Conservation (phyloP, 2,113 vertebrate genomes). For the Parotia lawesii region DNA sequence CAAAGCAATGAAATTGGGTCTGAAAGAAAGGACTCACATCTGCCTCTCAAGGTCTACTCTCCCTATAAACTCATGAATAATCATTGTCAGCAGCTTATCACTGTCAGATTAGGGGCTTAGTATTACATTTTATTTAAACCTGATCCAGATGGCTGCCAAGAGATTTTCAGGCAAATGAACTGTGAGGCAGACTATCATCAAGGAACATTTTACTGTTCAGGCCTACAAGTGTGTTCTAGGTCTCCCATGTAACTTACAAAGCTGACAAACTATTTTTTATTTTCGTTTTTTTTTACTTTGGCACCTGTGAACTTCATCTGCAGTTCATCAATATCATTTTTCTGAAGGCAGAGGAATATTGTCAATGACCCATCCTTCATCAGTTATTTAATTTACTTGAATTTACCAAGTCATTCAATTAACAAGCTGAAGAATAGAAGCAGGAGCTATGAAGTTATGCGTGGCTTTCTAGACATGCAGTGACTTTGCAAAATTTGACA, state of each 20-base stretch:
- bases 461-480: neutral
- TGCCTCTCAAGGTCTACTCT: slow-evolving; percentile 57
- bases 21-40: slow-evolving; percentile 46
- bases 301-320: slow-evolving; percentile 3
- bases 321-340: neutral
- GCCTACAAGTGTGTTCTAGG: neutral
- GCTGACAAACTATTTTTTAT: slow-evolving; percentile 2
- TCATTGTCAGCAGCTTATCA: slow-evolving; percentile 54
- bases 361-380: neutral
- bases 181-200: slow-evolving; percentile 45
- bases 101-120: slow-evolving; percentile 47
- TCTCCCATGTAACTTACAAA: slow-evolving; percentile 13
- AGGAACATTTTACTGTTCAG: slow-evolving; percentile 32
- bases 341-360: neutral
- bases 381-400: neutral
- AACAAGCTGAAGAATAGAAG: neutral
- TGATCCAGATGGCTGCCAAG: slow-evolving; percentile 56
- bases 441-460: neutral
- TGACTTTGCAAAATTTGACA: neutral
- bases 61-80: slow-evolving; percentile 50
- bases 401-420: neutral
- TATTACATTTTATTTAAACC: slow-evolving; percentile 53
- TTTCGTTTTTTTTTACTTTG: neutral
- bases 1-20: neutral
- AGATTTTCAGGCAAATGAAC: slow-evolving; percentile 57